These are phyloP conservation scores for Stomatorhinus ivindoensis DNA, from an alignment of 2,113 vertebrate species.

Conservation along the genomic window DNA sequence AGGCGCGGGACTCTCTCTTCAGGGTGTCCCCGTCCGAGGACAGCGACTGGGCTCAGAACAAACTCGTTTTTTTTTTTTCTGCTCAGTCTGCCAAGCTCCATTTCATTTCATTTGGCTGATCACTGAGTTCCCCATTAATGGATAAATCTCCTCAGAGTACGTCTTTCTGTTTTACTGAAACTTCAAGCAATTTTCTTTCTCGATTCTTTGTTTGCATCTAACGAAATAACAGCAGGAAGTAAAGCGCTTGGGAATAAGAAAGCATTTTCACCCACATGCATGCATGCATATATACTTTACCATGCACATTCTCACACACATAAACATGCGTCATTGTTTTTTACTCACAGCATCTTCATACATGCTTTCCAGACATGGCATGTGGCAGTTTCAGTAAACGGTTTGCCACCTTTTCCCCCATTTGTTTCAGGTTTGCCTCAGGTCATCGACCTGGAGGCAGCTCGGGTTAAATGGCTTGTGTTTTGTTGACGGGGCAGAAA, in stretches of 20 bases:
- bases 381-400: neutral
- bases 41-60: neutral
- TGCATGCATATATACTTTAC: neutral
- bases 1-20: neutral
- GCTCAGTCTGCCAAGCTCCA: neutral
- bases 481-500: slow-evolving; percentile 4
- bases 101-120: neutral
- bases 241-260: neutral
- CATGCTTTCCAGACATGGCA: neutral
- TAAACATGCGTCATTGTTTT: neutral
- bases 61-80: neutral
- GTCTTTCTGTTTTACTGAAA: neutral
- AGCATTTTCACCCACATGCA: neutral
- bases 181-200: neutral
- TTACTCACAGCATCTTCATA: neutral
- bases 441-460: neutral
- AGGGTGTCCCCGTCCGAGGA: neutral
- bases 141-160: neutral
- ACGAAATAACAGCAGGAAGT: neutral
- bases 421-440: neutral
- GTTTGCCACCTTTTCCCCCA: neutral
- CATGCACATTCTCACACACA: neutral
- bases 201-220: neutral
- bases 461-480: neutral
- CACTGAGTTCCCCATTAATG: neutral